phyloP scores from a whole-genome alignment of 2,113 vertebrate genomes.

The Oreochromis niloticus region DNA sequence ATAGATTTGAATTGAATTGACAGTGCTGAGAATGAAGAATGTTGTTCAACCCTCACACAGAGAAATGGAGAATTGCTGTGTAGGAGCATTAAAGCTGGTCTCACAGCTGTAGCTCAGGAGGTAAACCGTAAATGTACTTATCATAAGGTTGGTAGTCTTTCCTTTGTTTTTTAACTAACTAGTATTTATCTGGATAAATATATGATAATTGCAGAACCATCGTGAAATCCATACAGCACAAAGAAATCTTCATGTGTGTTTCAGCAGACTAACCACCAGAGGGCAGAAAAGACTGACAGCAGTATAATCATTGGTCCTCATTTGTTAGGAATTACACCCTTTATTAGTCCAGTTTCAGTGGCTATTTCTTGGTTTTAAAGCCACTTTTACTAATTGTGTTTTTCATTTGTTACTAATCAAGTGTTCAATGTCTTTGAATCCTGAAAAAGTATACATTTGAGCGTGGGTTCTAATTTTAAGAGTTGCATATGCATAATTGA shows the following conservation, averaged over 20 bases:
- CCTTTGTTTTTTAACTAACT: neutral
- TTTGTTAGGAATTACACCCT: neutral
- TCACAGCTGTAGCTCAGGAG: neutral
- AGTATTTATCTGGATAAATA: neutral
- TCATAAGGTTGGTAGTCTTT: neutral
- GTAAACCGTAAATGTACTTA: neutral
- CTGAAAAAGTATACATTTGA: neutral
- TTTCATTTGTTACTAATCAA: neutral
- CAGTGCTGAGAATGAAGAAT: neutral
- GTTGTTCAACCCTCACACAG: neutral
- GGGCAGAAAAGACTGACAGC: neutral
- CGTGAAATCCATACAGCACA: neutral
- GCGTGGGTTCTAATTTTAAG: neutral
- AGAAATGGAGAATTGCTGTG: neutral
- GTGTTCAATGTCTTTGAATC: neutral
- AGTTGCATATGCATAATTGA: neutral
- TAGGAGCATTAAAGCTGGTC: neutral
- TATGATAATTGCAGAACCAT: neutral
- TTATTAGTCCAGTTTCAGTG: neutral
- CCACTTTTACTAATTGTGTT: neutral
- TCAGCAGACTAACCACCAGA: neutral
- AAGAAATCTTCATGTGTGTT: neutral
- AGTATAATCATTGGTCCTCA: neutral
- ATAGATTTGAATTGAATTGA: neutral
- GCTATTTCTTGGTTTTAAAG: neutral